phyloP scores from a whole-genome alignment of 2,888 invertebrate species.

The Ceriagrion tenellum region DNA sequence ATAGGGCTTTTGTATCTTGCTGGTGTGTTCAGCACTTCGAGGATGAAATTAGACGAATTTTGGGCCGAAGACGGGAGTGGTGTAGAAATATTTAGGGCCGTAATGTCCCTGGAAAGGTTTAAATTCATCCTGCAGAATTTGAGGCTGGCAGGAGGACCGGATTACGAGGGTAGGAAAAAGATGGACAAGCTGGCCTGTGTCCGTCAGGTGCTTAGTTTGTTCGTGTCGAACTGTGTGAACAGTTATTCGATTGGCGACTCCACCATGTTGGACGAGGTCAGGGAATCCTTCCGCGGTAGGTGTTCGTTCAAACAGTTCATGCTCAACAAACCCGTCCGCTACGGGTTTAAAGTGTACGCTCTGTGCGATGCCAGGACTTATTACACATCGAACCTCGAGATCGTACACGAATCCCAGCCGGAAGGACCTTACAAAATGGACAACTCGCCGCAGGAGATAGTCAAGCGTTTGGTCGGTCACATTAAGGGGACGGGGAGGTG shows the following conservation, averaged over 20 bases:
- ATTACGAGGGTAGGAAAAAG: conserved; percentile 16
- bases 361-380: conserved; percentile 47
- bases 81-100: conserved; percentile 49
- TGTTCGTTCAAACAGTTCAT: conserved; percentile 64
- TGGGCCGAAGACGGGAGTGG: conserved; percentile 61
- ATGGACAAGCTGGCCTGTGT: conserved; percentile 56
- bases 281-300: conserved; percentile 41
- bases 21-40: conserved; percentile 56
- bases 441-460: conserved; percentile 31
- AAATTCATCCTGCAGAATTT: conserved; percentile 49
- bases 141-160: conserved; percentile 12
- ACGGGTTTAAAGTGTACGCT: conserved; percentile 62
- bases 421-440: neutral
- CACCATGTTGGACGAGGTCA: conserved; percentile 10
- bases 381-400: conserved; percentile 44
- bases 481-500: conserved; percentile 25
- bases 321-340: conserved; percentile 45
- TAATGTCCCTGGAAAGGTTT: conserved; percentile 52
- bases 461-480: neutral
- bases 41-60: conserved; percentile 58
- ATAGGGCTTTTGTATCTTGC: conserved; percentile 53
- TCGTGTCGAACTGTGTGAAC: conserved; percentile 37
- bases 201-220: conserved; percentile 30
- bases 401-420: conserved; percentile 16
- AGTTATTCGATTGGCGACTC: conserved; percentile 33